A percentile compares a stretch with the other conserved stretches of the same genome.
phyloP scores from a whole-genome alignment of 2,797 vertebrate species.

The Parauchenoglanis punctatus region DNA sequence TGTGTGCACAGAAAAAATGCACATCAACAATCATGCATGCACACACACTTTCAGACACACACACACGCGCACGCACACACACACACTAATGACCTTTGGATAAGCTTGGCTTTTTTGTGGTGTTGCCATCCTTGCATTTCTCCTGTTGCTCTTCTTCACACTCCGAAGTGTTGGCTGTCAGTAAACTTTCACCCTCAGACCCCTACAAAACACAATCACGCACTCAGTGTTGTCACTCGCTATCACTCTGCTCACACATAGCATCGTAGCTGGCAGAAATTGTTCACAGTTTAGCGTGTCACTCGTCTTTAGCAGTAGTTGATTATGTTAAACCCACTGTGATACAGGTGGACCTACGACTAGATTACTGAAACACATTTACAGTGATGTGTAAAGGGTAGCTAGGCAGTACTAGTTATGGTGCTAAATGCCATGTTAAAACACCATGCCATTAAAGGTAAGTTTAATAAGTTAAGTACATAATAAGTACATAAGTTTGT shows the following conservation, averaged over 20 bases:
- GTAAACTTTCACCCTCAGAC: constrained; percentile 71
- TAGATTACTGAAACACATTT: background rate
- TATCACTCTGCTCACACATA: background rate
- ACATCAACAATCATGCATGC: no score
- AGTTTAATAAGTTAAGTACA: no score
- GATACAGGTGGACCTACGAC: background rate
- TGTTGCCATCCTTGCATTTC: constrained; percentile 82
- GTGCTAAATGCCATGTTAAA: background rate
- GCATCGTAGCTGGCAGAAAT: background rate
- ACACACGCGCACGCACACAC: background rate
- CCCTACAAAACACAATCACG: constrained; percentile 69
- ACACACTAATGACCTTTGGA: constrained; percentile 84
- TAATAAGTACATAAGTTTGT: background rate
- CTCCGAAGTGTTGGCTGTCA: constrained; percentile 79
- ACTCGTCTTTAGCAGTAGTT: background rate
- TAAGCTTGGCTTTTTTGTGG: constrained; percentile 78
- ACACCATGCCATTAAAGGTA: background rate
- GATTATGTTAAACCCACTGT: background rate
- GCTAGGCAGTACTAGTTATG: background rate
- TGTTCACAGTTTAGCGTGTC: background rate
- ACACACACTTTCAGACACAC: background rate
- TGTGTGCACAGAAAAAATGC: background rate
- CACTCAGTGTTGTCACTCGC: background rate
- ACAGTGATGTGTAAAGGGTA: background rate
- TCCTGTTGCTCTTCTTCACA: constrained; percentile 84